Percentiles rank a stretch among this genome's conserved stretches.
Conservation (phyloP, 2,888 invertebrate genomes). For the Trilocha varians region DNA sequence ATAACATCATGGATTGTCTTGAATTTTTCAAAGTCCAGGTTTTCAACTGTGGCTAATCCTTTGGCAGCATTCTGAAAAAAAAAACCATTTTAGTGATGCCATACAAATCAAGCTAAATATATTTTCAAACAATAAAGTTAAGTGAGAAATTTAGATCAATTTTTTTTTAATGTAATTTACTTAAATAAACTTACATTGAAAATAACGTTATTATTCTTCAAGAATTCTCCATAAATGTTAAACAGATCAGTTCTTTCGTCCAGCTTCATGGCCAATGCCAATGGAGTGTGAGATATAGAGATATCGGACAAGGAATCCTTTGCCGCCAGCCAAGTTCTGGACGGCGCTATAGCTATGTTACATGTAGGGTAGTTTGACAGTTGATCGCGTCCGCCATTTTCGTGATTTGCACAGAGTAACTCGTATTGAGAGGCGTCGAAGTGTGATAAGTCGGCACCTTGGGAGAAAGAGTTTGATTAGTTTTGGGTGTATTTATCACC, state of each 20-base stretch:
- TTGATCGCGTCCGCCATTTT: conserved; percentile 64
- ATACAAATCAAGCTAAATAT: no score
- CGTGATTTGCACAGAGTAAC: conserved; percentile 74
- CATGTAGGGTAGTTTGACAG: conserved; percentile 72
- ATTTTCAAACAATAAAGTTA: no score
- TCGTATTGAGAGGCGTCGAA: conserved; percentile 72
- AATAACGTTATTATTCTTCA: conserved; percentile 64
- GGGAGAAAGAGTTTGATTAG: no score
- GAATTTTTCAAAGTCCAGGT: conserved; percentile 58
- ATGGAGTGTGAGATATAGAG: conserved; percentile 77
- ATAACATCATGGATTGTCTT: conserved; percentile 56
- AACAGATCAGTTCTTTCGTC: conserved; percentile 73
- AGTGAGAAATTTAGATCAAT: background rate
- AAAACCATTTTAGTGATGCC: conserved; percentile 3
- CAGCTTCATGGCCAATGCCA: conserved; percentile 72
- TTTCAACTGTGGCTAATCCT: conserved; percentile 54
- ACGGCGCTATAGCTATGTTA: conserved; percentile 76
- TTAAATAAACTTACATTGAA: conserved; percentile 50
- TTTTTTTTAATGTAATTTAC: background rate
- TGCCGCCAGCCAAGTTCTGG: conserved; percentile 65
- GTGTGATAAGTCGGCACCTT: conserved; percentile 73
- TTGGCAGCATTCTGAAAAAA: conserved; percentile 56
- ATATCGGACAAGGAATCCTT: conserved; percentile 68
- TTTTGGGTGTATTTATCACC: no score
- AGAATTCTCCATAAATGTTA: conserved; percentile 76